Evolutionary conservation across 2,888 invertebrate genomes (phyloP).

Genomic region (Dichetophora obliterata): DNA sequence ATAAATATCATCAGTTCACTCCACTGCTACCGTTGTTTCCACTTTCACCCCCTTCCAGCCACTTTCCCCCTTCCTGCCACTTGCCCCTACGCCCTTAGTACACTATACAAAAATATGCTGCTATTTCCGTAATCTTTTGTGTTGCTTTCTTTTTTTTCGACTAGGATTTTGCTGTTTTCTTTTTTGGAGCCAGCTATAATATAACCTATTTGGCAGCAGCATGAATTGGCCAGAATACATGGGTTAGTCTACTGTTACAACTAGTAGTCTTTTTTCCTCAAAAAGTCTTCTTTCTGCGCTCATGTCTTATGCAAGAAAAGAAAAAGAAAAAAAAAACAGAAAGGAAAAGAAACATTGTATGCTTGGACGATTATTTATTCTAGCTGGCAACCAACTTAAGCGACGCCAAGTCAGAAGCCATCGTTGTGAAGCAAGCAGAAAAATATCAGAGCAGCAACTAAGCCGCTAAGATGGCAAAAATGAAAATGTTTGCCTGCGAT

Average conservation of each 20-base stretch:
- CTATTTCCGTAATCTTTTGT: background rate
- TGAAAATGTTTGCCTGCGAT: too few species aligned
- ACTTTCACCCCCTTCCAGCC: background rate
- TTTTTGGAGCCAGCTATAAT: background rate
- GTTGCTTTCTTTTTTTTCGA: background rate
- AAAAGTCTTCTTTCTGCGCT: background rate
- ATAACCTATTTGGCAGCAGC: slow-evolving; percentile 41
- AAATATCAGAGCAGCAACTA: too few species aligned
- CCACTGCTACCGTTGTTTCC: background rate
- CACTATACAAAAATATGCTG: background rate
- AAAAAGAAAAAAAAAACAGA: background rate
- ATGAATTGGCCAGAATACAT: slow-evolving; percentile 33
- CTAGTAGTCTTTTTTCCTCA: background rate
- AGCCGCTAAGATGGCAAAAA: too few species aligned
- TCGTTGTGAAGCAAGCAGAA: background rate
- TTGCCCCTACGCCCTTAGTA: background rate
- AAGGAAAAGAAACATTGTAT: background rate
- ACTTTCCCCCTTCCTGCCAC: background rate
- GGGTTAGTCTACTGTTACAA: background rate
- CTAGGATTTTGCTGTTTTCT: background rate
- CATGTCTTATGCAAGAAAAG: background rate
- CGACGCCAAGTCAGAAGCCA: background rate
- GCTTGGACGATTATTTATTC: slow-evolving; percentile 1
- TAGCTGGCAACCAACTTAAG: background rate
- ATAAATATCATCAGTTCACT: slow-evolving; percentile 32